Conservation (phyloP, 2,113 vertebrate species). For the Tretioscincus oriximinensis region DNA sequence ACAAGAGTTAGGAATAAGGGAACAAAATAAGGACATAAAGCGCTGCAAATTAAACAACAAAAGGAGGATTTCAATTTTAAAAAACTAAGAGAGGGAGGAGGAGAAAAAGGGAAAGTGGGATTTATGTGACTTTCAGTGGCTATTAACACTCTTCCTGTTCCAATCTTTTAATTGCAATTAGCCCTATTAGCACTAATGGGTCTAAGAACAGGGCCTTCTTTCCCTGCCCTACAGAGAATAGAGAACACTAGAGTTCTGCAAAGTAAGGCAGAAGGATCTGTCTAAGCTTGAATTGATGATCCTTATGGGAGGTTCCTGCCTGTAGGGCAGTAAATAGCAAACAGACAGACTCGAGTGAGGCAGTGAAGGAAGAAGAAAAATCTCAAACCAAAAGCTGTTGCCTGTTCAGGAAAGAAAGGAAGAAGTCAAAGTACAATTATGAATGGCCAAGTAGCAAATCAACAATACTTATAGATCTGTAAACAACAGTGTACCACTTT, state of each 20-base stretch:
- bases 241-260: background rate
- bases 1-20: background rate
- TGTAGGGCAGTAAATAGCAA: background rate
- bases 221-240: background rate
- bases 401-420: background rate
- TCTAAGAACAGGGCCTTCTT: constrained; percentile 9
- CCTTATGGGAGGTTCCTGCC: constrained; percentile 12
- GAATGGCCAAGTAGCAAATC: background rate
- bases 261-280: background rate
- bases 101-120: background rate
- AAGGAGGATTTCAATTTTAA: background rate
- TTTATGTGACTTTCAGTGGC: background rate
- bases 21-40: background rate
- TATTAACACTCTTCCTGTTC: background rate
- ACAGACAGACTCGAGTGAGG: background rate
- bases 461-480: background rate
- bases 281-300: constrained; percentile 22
- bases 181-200: constrained; percentile 24
- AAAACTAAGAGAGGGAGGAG: background rate
- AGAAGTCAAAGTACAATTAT: background rate
- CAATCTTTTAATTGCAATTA: constrained; percentile 2
- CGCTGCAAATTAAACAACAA: background rate
- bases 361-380: constrained; percentile 4
- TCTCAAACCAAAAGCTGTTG: background rate
- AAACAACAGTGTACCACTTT: too few relatives aligned